Evolutionary conservation across 1,140 invertebrate genomes (phyloP).

Genomic region (Mactra quadrangularis): DNA sequence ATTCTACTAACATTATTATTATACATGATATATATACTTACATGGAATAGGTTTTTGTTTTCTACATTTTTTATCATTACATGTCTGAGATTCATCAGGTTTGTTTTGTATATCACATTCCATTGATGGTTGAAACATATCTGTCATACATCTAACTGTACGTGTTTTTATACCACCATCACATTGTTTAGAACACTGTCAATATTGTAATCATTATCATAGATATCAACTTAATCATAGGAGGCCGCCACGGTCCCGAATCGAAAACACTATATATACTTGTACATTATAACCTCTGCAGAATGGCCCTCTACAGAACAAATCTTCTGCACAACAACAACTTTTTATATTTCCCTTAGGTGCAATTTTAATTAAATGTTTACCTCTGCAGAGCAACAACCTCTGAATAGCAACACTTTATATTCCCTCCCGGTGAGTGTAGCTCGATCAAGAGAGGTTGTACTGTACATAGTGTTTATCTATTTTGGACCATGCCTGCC

Average conservation of each 20-base stretch:
- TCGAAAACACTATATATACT: not conserved
- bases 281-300: not conserved
- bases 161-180: conserved; percentile 17
- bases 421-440: no score
- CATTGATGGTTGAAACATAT: not conserved
- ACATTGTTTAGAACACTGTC: conserved; percentile 33
- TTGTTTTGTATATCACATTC: not conserved
- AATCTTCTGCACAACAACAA: no score
- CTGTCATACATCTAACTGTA: conserved; percentile 10
- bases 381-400: no score
- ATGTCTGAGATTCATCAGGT: not conserved
- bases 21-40: not conserved
- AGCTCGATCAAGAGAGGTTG: no score
- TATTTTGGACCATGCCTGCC: no score
- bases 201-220: not conserved
- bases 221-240: not conserved
- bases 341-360: not conserved
- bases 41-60: not conserved
- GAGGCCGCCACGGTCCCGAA: not conserved
- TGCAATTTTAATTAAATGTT: not conserved
- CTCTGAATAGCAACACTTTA: no score
- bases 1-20: not conserved
- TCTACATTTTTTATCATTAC: conserved; percentile 18
- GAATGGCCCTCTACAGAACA: no score
- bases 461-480: no score